Percentiles rank a stretch among this genome's conserved stretches.
phyloP scores from a whole-genome alignment of 2,888 invertebrate species.

The Sphinx pinastri region DNA sequence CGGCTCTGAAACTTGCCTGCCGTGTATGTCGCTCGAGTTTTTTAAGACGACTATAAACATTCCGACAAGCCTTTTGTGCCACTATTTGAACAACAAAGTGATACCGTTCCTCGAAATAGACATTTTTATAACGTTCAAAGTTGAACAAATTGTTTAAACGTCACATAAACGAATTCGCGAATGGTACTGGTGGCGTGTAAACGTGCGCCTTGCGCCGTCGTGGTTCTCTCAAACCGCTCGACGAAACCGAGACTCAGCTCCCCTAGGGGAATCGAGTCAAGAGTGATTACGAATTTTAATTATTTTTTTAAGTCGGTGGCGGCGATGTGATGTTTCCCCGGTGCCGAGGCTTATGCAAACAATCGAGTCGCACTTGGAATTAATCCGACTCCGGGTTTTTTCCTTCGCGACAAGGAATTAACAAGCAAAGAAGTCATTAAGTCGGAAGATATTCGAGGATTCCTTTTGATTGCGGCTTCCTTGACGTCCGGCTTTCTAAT shows the following conservation, averaged over 20 bases:
- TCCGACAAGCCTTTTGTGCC: slow-evolving; percentile 66
- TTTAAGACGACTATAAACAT: slow-evolving; percentile 75
- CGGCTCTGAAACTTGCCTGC: slow-evolving; percentile 67
- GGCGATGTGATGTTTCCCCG: slow-evolving; percentile 81
- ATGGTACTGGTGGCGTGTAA: slow-evolving; percentile 43
- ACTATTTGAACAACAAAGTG: slow-evolving; percentile 61
- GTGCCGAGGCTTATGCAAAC: slow-evolving; percentile 81
- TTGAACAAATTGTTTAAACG: slow-evolving; percentile 59
- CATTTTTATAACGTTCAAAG: slow-evolving; percentile 61
- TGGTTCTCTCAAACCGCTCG: slow-evolving; percentile 31
- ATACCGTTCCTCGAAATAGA: slow-evolving; percentile 63
- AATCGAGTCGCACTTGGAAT: slow-evolving; percentile 84
- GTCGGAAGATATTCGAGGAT: slow-evolving; percentile 82
- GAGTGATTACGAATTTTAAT: slow-evolving; percentile 85
- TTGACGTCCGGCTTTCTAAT: slow-evolving; percentile 78
- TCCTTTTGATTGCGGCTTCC: slow-evolving; percentile 81
- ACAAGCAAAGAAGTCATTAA: slow-evolving; percentile 84
- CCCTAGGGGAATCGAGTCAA: slow-evolving; percentile 76
- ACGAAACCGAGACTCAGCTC: slow-evolving; percentile 59
- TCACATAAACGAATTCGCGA: slow-evolving; percentile 61
- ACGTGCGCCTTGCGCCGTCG: slow-evolving; percentile 2
- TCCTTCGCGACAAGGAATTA: slow-evolving; percentile 83
- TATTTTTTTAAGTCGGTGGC: slow-evolving; percentile 84
- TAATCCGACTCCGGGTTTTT: slow-evolving; percentile 79
- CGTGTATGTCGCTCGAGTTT: slow-evolving; percentile 70